Percentiles rank a stretch among this genome's conserved stretches.
These are phyloP conservation scores for Phalera bucephala DNA, from an alignment of 2,888 invertebrate genomes.

Conservation along the genomic window DNA sequence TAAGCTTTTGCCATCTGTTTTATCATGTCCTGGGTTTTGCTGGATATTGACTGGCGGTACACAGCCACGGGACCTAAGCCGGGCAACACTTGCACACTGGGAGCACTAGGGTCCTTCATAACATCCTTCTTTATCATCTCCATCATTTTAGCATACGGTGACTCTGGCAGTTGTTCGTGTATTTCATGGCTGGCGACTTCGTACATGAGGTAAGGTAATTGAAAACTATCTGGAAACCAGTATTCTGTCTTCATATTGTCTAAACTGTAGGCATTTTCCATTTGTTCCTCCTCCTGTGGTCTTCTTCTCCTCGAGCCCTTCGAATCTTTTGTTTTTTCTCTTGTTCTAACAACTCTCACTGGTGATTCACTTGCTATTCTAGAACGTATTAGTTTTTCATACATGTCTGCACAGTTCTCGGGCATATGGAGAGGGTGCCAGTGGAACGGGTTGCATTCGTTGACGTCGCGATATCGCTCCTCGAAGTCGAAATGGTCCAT, in stretches of 20 bases:
- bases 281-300: neutral
- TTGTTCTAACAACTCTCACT: slow-evolving; percentile 37
- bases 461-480: slow-evolving; percentile 51
- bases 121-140: slow-evolving; percentile 50
- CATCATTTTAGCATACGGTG: slow-evolving; percentile 52
- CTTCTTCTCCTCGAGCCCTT: neutral
- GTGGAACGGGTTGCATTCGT: slow-evolving; percentile 67
- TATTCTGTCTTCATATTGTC: neutral
- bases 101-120: slow-evolving; percentile 42
- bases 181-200: slow-evolving; percentile 3
- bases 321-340: slow-evolving; percentile 6
- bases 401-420: slow-evolving; percentile 55
- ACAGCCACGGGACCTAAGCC: slow-evolving; percentile 56
- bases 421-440: slow-evolving; percentile 72
- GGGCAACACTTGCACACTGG: slow-evolving; percentile 47
- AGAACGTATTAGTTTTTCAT: slow-evolving; percentile 49
- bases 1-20: slow-evolving; percentile 49
- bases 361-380: slow-evolving; percentile 35
- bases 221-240: slow-evolving; percentile 1
- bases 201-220: slow-evolving; percentile 8
- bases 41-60: slow-evolving; percentile 64
- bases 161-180: slow-evolving; percentile 7
- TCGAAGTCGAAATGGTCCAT: slow-evolving; percentile 65
- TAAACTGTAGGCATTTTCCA: neutral
- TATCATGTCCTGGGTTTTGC: slow-evolving; percentile 50